Base-by-base conservation (phyloP, 2,888 invertebrate species). In the Hypercompe scribonia region DNA sequence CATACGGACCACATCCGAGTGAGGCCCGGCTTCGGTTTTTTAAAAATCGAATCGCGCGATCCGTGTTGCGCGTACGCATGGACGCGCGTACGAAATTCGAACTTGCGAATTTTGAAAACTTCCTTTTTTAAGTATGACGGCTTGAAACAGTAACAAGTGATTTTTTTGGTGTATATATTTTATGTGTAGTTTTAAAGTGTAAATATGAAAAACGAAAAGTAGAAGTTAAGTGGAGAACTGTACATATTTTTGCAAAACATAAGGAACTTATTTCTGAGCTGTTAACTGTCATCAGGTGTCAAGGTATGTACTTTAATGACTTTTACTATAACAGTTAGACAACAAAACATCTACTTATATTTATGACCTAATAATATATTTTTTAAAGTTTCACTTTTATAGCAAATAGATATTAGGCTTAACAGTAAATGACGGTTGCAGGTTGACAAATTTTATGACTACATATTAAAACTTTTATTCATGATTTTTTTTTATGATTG, bases 1-100 rank as follows among this genome's bases (percentile, higher is more conserved):
- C 94, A 95, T 91, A 93, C 95, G 93, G 92, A 91, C 95, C 94
- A 90, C 92, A 94, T 93, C 92, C 92, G 95, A 95, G 95, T 92
- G 92, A 92, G 92, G 92, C 93, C 92, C 92, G 93, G 87, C 83
- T 89, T 89, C 89, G 91, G 91, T 90, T 92, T 91, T 61, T 92
- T 90, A 89, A 93, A 93, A 92, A 93, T 90, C 89, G 90, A 89
- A 91, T 83, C 90, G 90, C 89, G 90, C 88, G 90, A 88, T 87
- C 90, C 87, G 91, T 87, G 89, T 83, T 90, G 93, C 94, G 95
- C 94, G 92, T 87, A 90, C 94, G 94, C 94, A 92, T 82, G 85
- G 87, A 86, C 90, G 92, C 91, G 90, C 90, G 90, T 88, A 89
- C 86, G 81, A 90, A 90, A 88, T 84, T 90, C 81, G 86, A 86